A percentile compares a stretch with the other conserved stretches of the same genome.
phyloP scores from a whole-genome alignment of 2,113 vertebrate species.

The Gobio gobio region DNA sequence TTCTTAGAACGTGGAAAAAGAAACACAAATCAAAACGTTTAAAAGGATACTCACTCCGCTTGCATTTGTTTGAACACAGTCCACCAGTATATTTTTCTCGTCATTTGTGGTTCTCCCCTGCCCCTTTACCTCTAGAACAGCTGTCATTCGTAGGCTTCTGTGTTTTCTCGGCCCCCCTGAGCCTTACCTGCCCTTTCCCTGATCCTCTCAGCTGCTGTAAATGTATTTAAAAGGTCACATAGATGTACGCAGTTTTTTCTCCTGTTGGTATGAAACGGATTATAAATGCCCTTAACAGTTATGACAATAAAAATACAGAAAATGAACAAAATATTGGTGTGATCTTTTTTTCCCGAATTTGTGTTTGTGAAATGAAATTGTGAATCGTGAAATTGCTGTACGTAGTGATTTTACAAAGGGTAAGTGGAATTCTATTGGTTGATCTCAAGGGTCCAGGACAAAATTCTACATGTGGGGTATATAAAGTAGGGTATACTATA shows the following conservation, averaged over 20 bases:
- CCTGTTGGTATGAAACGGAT: constrained; percentile 88
- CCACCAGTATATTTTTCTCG: constrained; percentile 89
- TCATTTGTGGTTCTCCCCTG: constrained; percentile 88
- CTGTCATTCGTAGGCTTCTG: constrained; percentile 88
- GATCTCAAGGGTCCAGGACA: not conserved
- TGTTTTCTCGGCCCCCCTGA: constrained; percentile 82
- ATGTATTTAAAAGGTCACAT: constrained; percentile 93
- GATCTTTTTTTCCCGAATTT: not conserved
- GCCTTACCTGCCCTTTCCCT: constrained; percentile 79
- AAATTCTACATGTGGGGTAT: no score
- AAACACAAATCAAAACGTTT: constrained; percentile 69
- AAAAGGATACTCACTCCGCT: constrained; percentile 74
- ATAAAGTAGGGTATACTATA: no score
- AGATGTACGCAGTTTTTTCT: constrained; percentile 95
- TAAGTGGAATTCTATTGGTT: not conserved
- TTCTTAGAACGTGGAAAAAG: constrained; percentile 68
- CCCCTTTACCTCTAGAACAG: constrained; percentile 81
- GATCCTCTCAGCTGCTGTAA: constrained; percentile 84
- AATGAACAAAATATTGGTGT: constrained; percentile 24
- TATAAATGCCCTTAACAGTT: constrained; percentile 71
- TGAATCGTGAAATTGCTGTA: no score
- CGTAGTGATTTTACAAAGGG: not conserved
- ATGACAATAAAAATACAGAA: constrained; percentile 77
- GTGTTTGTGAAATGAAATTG: not conserved
- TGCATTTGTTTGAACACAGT: constrained; percentile 89